Conservation (phyloP, 2,888 invertebrate genomes). For the Gymnocheta viridis region DNA sequence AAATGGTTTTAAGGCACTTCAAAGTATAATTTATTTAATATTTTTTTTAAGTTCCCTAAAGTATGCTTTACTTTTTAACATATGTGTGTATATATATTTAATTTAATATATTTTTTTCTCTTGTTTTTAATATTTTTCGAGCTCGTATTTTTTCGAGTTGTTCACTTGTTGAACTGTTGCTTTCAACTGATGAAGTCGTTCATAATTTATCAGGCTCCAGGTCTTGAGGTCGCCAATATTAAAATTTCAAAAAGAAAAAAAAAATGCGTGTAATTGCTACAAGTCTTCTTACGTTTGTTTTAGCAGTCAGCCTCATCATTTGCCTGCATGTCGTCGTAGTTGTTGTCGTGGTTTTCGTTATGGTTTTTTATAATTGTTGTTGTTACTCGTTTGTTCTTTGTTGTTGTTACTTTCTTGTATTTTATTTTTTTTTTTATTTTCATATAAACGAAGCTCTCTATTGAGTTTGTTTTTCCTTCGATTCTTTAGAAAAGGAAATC, state of each 20-base stretch:
- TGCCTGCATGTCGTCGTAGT: slow-evolving; percentile 45
- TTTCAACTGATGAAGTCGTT: slow-evolving; percentile 74
- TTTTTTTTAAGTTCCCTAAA: slow-evolving; percentile 9
- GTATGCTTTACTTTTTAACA: slow-evolving; percentile 46
- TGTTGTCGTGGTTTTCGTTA: slow-evolving; percentile 50
- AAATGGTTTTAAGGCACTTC: neutral
- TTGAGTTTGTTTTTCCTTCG: slow-evolving; percentile 29
- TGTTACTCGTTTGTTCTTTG: slow-evolving; percentile 24
- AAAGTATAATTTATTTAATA: slow-evolving; percentile 40
- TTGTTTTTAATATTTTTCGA: neutral
- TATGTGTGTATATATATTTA: neutral
- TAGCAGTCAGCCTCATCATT: slow-evolving; percentile 56
- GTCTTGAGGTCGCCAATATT: slow-evolving; percentile 74
- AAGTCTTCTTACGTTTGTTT: slow-evolving; percentile 62
- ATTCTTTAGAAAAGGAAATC: slow-evolving; percentile 36
- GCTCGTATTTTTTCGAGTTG: slow-evolving; percentile 64
- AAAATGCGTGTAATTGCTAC: slow-evolving; percentile 68
- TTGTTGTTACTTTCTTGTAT: slow-evolving; percentile 9
- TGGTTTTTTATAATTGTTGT: slow-evolving; percentile 42
- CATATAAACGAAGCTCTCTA: slow-evolving; percentile 42
- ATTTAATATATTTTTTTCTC: slow-evolving; percentile 4
- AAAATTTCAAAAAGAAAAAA: slow-evolving; percentile 60
- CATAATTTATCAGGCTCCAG: slow-evolving; percentile 80
- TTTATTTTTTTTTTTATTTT: neutral
- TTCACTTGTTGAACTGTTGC: slow-evolving; percentile 74